Evolutionary conservation across 2,797 vertebrate species (phyloP), one percentile per base, ranked within the genome.

Genomic region (Rhynchonycteris naso): DNA sequence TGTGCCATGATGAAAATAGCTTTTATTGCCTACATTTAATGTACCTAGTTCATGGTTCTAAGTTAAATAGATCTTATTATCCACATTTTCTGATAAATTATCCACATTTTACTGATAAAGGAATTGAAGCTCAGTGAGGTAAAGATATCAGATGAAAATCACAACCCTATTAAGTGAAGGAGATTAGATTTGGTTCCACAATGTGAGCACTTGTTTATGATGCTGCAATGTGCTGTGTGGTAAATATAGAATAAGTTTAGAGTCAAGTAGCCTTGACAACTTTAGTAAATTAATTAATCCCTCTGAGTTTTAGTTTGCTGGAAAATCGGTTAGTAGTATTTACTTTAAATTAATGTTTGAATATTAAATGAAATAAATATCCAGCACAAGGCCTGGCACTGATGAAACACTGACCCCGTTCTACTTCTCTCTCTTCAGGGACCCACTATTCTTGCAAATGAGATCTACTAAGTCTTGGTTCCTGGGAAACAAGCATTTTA

Each of bases 251-350:
- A 59, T 33, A 47, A 26, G 1, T 61, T 80, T 85, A 50, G 4
- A 83, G 22, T 79, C 69, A 88, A 88, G 43, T 79, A 91, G 16
- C 15, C 26, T 92, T 88, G 68, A 80, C 50, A 92, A 9, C 71
- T 95, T 94, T 19, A 52, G 33, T 59, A 71, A 95, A 75, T 94
- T 66, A 91, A 90, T 93, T 86, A 95, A 97, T 84, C 82, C 72
- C 52, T 80, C 2, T n/a, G 71, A 80, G 33, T 89, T 96, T 92
- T 38, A 82, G 28, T 78, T 93, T 88, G 22, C 38, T 85, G 61
- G 10, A 80, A 96, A 78, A 63, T 61, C 74, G 35, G n/a, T 54
- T 72, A 90, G 56, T 66, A 90, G 50, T 88, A 66, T 12, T 66
- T 91, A 87, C 5, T 90, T 58, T 59, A 83, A 86, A 90, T 80